phyloP scores from a whole-genome alignment of 2,113 vertebrate genomes.

The Boulengeromyrus knoepffleri region DNA sequence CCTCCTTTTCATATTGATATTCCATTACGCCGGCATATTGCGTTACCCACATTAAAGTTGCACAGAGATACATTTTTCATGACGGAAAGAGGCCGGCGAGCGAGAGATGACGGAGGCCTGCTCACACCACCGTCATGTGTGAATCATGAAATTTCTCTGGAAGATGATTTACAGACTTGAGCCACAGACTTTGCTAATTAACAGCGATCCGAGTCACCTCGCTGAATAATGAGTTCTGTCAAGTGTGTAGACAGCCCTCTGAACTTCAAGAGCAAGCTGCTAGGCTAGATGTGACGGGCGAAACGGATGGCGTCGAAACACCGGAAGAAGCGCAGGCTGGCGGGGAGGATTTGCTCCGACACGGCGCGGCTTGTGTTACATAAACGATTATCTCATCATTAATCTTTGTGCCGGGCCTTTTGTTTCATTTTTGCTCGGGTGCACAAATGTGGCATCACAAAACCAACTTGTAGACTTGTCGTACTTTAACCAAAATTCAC shows the following conservation, averaged over 20 bases:
- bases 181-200: constrained; percentile 18
- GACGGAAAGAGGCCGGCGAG: neutral
- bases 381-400: constrained; percentile 8
- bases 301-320: constrained; percentile 1
- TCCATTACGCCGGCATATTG: neutral
- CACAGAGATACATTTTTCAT: constrained; percentile 14
- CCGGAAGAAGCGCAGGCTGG: constrained; percentile 5
- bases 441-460: neutral
- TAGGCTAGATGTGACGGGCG: neutral
- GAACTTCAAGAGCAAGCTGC: neutral
- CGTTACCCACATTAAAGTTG: neutral
- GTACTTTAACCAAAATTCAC: neutral
- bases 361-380: constrained; percentile 11
- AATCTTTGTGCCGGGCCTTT: constrained; percentile 11
- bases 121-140: neutral
- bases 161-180: neutral
- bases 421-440: neutral
- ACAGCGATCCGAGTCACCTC: neutral
- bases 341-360: neutral
- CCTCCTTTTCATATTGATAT: neutral
- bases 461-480: neutral
- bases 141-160: neutral
- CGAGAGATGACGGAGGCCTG: neutral
- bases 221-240: constrained; percentile 12
- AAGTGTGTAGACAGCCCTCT: neutral